phyloP scores from a whole-genome alignment of 2,113 vertebrate species.

The Brevimyrus niger region DNA sequence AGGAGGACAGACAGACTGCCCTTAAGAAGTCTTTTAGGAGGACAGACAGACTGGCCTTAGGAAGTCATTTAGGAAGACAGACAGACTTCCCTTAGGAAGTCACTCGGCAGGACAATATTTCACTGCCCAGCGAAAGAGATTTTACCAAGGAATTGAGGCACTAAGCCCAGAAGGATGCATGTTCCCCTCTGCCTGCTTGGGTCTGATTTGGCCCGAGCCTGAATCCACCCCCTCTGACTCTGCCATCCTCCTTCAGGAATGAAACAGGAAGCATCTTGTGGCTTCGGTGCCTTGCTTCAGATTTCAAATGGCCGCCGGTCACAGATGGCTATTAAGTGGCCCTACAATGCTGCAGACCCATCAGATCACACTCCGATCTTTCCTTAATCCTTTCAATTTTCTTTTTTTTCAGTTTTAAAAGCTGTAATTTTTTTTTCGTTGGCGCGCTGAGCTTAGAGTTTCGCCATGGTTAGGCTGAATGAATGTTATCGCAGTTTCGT shows the following conservation, averaged over 20 bases:
- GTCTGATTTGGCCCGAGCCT: background rate
- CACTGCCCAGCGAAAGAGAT: background rate
- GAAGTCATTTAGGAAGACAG: accelerated
- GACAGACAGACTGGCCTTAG: too few relatives aligned
- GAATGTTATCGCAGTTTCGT: constrained; percentile 37
- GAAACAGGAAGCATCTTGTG: constrained; percentile 75
- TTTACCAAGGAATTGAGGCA: background rate
- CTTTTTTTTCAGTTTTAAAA: constrained; percentile 55
- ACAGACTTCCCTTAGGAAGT: too few relatives aligned
- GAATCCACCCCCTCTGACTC: background rate
- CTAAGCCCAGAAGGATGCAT: background rate
- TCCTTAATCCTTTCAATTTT: constrained; percentile 59
- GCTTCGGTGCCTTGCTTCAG: constrained; percentile 94
- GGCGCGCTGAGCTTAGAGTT: background rate
- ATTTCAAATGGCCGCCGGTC: constrained; percentile 88
- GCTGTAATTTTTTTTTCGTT: constrained; percentile 36
- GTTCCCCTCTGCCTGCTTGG: background rate
- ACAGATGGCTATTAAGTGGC: constrained; percentile 98
- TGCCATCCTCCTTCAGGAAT: constrained; percentile 15
- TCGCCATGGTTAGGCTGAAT: constrained; percentile 55
- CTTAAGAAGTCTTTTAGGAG: too few relatives aligned
- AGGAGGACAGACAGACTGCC: too few relatives aligned
- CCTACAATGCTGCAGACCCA: constrained; percentile 99
- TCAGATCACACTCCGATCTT: constrained; percentile 84
- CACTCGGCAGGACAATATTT: background rate